These are phyloP conservation scores for Tachyglossus aculeatus DNA, from an alignment of 2,797 vertebrate species.

Conservation along the genomic window DNA sequence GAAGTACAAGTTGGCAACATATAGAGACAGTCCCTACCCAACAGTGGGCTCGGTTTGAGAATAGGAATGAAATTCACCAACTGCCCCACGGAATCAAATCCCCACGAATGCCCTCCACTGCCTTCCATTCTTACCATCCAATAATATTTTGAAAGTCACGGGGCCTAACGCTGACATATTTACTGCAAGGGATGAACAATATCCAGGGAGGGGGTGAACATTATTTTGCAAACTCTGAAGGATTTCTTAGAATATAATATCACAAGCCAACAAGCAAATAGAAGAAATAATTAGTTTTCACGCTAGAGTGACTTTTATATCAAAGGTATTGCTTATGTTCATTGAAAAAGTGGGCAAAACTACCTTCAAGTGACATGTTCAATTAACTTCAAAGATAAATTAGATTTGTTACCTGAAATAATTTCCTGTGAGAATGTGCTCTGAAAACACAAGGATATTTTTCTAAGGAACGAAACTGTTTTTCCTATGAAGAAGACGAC, in stretches of 20 bases:
- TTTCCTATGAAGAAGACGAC: conserved; percentile 4
- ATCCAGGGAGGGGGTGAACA: too few relatives aligned
- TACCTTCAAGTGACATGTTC: conserved; percentile 37
- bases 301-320: conserved; percentile 66
- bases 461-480: conserved; percentile 25
- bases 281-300: conserved; percentile 74
- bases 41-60: too few relatives aligned
- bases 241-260: conserved; percentile 31
- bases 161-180: neutral
- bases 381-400: conserved; percentile 68
- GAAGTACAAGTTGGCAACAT: too few relatives aligned
- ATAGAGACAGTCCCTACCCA: too few relatives aligned
- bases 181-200: neutral
- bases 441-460: conserved; percentile 48
- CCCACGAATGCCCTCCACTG: neutral
- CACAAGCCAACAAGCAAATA: conserved; percentile 61
- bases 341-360: conserved; percentile 59
- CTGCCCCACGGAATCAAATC: too few relatives aligned
- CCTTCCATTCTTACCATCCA: conserved; percentile 2
- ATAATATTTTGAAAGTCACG: neutral
- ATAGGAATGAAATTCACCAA: too few relatives aligned
- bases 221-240: conserved; percentile 40
- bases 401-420: conserved; percentile 57
- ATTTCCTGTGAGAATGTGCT: conserved; percentile 54
- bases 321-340: conserved; percentile 58